Evolutionary conservation across 2,113 vertebrate species (phyloP).

Genomic region (Cyprinus carpio): DNA sequence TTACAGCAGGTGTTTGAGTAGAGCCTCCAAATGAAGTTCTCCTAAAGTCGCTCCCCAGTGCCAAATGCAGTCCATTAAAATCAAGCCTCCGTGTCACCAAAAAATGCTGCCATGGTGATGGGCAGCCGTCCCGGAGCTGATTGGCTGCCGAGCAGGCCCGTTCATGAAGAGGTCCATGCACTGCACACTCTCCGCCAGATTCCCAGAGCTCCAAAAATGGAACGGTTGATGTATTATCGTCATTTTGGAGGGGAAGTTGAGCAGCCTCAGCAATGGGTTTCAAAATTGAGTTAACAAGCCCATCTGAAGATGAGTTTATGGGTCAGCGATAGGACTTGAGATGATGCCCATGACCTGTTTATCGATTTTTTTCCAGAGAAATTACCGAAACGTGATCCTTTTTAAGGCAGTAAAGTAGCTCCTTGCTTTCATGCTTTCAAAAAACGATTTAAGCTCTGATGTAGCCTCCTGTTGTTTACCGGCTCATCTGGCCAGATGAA

Average conservation of each 20-base stretch:
- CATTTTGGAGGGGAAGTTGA: conserved; percentile 49
- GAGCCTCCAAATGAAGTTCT: conserved; percentile 29
- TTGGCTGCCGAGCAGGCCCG: not conserved
- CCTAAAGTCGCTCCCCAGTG: conserved; percentile 1
- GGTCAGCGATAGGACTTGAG: conserved; percentile 52
- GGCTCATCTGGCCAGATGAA: conserved; percentile 50
- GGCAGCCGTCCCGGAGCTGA: conserved; percentile 29
- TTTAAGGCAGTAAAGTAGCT: not conserved
- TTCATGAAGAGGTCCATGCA: conserved; percentile 11
- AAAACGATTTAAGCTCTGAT: conserved; percentile 43
- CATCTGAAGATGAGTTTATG: conserved; percentile 43
- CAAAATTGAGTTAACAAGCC: conserved; percentile 56
- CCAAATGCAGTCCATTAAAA: conserved; percentile 28
- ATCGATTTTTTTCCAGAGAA: conserved; percentile 48
- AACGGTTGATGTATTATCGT: conserved; percentile 50
- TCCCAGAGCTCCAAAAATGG: conserved; percentile 36
- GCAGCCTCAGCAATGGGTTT: conserved; percentile 42
- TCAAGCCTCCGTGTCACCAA: conserved; percentile 34
- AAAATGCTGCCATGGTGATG: conserved; percentile 38
- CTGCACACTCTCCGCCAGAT: conserved; percentile 8
- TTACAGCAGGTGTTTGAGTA: conserved; percentile 11
- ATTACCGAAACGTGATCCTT: conserved; percentile 1
- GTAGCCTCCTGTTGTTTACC: conserved; percentile 44
- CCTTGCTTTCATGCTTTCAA: conserved; percentile 16
- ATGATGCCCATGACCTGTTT: conserved; percentile 45